Conservation (phyloP, 1,140 invertebrate genomes). For the Triops longicaudatus region DNA sequence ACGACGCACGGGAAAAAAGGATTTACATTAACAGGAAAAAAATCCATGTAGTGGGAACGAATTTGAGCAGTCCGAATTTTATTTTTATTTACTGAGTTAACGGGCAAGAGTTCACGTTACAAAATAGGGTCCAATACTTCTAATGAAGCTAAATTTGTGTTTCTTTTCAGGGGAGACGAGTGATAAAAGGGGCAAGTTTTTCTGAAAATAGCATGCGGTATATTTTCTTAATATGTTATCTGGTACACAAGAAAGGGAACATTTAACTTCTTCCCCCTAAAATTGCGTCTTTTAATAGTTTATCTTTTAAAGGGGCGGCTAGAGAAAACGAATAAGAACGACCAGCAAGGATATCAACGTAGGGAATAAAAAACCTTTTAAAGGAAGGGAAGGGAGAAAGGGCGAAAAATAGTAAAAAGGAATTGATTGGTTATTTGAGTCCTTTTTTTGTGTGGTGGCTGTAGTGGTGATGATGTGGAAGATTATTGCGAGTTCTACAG, state of each 20-base stretch:
- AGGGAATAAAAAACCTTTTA: background rate
- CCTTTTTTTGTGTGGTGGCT: background rate
- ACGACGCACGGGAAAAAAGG: background rate
- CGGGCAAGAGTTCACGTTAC: background rate
- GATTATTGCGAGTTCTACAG: constrained; percentile 8
- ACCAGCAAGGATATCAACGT: background rate
- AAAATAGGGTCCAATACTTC: background rate
- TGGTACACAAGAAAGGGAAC: too few species aligned
- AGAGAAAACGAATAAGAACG: background rate
- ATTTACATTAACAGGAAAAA: background rate
- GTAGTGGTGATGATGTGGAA: constrained; percentile 14
- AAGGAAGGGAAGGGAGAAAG: background rate
- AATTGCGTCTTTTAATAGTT: too few species aligned
- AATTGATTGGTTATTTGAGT: background rate
- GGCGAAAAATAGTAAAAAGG: background rate
- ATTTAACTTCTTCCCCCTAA: too few species aligned
- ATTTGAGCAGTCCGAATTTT: background rate
- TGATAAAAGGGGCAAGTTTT: too few species aligned
- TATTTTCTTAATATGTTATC: too few species aligned
- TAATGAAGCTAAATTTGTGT: too few species aligned
- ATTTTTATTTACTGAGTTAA: background rate
- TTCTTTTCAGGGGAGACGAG: too few species aligned
- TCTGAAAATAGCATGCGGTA: too few species aligned
- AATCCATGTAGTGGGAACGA: background rate
- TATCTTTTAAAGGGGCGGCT: too few species aligned